Conservation (phyloP, 2,797 vertebrate species). For the Petrocephalus sullivani region DNA sequence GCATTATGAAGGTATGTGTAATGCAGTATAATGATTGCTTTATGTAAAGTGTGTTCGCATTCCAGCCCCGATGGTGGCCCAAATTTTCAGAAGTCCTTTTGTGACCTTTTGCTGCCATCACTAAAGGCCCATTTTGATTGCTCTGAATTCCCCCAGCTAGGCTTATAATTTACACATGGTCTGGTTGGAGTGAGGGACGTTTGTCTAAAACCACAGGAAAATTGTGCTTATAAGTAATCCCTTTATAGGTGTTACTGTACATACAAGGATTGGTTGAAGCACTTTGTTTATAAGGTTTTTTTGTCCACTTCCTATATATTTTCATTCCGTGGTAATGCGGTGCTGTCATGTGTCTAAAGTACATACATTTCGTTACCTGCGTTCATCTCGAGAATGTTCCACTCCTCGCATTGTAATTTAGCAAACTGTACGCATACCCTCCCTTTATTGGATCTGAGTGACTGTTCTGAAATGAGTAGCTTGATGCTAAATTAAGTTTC, state of each 20-base stretch:
- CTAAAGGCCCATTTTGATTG: background rate
- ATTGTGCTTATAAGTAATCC: background rate
- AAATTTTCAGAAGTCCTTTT: background rate
- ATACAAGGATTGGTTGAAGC: background rate
- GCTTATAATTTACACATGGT: background rate
- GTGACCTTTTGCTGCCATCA: conserved; percentile 25
- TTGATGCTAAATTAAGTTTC: conserved; percentile 17
- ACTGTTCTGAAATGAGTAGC: conserved; percentile 13
- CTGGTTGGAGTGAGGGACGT: background rate
- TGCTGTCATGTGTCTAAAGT: background rate
- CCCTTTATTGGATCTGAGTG: background rate
- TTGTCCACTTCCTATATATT: background rate
- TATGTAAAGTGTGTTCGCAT: too few species aligned
- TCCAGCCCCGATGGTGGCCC: background rate
- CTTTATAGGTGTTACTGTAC: background rate
- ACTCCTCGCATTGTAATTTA: background rate
- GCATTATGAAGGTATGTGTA: too few species aligned
- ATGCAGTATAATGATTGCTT: too few species aligned
- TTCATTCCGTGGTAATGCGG: background rate
- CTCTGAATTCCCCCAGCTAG: background rate
- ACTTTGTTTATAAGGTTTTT: background rate
- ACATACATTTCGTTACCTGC: conserved; percentile 11
- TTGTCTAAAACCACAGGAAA: background rate
- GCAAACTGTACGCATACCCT: background rate
- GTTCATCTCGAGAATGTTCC: background rate